Conservation (phyloP, 2,888 invertebrate species). For the Ferdinandea cuprea region DNA sequence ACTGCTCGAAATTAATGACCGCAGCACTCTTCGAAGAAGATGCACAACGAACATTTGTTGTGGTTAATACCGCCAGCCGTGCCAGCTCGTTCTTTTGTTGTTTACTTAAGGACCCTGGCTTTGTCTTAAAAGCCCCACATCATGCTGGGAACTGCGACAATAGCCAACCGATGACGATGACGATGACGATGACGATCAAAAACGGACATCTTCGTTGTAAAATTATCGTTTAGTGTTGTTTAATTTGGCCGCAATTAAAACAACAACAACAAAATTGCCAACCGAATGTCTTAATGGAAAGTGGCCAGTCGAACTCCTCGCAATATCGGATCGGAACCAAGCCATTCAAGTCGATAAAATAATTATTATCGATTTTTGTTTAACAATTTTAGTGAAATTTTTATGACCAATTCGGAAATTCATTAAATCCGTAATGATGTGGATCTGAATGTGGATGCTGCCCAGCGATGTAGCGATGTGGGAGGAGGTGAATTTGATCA, state of each 20-base stretch:
- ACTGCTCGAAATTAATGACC: slow-evolving; percentile 76
- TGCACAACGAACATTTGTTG: slow-evolving; percentile 33
- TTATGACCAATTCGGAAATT: slow-evolving; percentile 67
- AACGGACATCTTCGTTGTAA: slow-evolving; percentile 32
- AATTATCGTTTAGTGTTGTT: slow-evolving; percentile 66
- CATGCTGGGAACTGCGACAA: slow-evolving; percentile 27
- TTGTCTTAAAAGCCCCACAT: slow-evolving; percentile 64
- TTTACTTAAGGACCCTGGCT: slow-evolving; percentile 57
- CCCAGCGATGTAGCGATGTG: background rate
- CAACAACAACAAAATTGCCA: slow-evolving; percentile 3
- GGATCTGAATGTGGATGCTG: slow-evolving; percentile 27
- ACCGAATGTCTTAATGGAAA: slow-evolving; percentile 63
- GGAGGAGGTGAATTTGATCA: slow-evolving; percentile 55
- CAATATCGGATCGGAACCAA: slow-evolving; percentile 9
- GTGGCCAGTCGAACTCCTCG: background rate
- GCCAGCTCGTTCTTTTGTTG: slow-evolving; percentile 57
- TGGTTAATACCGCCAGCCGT: slow-evolving; percentile 32
- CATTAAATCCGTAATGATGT: slow-evolving; percentile 49
- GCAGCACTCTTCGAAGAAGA: slow-evolving; percentile 47
- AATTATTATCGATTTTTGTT: slow-evolving; percentile 27
- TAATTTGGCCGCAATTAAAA: slow-evolving; percentile 67
- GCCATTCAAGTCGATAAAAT: background rate
- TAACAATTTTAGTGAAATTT: slow-evolving; percentile 60
- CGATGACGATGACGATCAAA: slow-evolving; percentile 8
- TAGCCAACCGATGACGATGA: background rate